A percentile compares a stretch with the other conserved stretches of the same genome.
Evolutionary conservation across 64 coral and sea anemone genomes (phyloP).

Genomic region (Dendronephthya gigantea): DNA sequence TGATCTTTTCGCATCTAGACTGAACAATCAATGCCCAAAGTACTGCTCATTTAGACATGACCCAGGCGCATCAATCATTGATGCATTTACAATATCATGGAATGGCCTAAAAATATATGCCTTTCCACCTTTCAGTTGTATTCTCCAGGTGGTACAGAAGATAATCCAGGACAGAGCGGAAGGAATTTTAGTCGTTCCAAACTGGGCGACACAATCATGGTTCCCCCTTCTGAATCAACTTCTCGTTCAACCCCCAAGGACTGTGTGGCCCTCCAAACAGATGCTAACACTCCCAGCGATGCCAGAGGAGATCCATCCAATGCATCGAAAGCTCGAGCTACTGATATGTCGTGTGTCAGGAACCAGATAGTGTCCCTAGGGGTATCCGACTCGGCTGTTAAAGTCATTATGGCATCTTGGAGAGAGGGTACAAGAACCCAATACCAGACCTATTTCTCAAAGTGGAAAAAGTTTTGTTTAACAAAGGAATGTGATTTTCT

Average conservation of each 20-base stretch:
- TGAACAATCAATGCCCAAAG: conserved; percentile 16
- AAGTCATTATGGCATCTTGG: not conserved
- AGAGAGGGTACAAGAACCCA: conserved; percentile 18
- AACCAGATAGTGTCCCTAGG: not conserved
- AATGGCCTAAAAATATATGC: conserved; percentile 26
- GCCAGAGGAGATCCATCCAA: not conserved
- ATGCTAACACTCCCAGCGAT: not conserved
- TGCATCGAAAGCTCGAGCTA: not conserved
- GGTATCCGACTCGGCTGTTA: not conserved
- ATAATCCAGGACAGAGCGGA: conserved; percentile 26
- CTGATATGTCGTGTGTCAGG: not conserved
- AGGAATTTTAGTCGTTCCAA: conserved; percentile 23
- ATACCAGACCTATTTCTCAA: conserved; percentile 33
- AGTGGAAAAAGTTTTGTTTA: conserved; percentile 30
- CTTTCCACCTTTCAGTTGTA: conserved; percentile 42
- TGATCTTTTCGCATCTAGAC: conserved; percentile 27
- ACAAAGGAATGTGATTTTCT: conserved; percentile 9
- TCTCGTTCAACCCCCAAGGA: not conserved
- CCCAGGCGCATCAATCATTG: conserved; percentile 21
- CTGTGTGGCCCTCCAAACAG: not conserved
- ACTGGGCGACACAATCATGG: conserved; percentile 53
- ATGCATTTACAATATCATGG: too few relatives aligned
- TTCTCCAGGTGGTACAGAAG: conserved; percentile 38
- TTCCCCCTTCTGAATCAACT: conserved; percentile 25
- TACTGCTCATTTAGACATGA: conserved; percentile 35